A percentile compares a stretch with the other conserved stretches of the same genome.
phyloP scores from a whole-genome alignment of 2,888 invertebrate species.

The Andrena dorsata region DNA sequence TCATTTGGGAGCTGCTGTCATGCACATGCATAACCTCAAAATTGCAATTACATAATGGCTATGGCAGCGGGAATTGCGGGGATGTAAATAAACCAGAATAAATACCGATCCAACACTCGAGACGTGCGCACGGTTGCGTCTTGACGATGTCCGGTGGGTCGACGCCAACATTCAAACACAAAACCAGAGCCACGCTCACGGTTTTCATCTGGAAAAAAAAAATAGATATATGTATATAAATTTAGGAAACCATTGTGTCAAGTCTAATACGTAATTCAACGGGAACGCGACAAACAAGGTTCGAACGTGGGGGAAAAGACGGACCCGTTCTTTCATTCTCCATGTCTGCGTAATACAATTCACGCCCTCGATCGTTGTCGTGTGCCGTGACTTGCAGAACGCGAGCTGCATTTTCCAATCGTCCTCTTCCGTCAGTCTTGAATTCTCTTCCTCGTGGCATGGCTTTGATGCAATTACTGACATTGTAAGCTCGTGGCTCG shows the following conservation, averaged over 20 bases:
- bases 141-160: slow-evolving; percentile 99
- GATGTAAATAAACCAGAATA: slow-evolving; percentile 68
- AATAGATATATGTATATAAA: not conserved
- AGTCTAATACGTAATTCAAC: slow-evolving; percentile 25
- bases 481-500: slow-evolving; percentile 65
- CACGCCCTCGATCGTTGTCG: slow-evolving; percentile 90
- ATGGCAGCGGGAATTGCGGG: slow-evolving; percentile 38
- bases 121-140: slow-evolving; percentile 97
- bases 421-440: slow-evolving; percentile 80
- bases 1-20: slow-evolving; percentile 49
- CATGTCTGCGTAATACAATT: slow-evolving; percentile 91
- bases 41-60: slow-evolving; percentile 71
- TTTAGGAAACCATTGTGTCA: slow-evolving; percentile 11
- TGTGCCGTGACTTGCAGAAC: slow-evolving; percentile 91
- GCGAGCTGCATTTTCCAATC: slow-evolving; percentile 91
- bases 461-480: slow-evolving; percentile 71
- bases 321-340: slow-evolving; percentile 96
- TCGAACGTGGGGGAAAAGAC: slow-evolving; percentile 63
- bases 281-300: not conserved
- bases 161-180: slow-evolving; percentile 99
- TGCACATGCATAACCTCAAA: slow-evolving; percentile 73
- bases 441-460: slow-evolving; percentile 69
- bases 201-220: slow-evolving; percentile 94
- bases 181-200: slow-evolving; percentile 98
- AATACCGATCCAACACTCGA: slow-evolving; percentile 98